Conservation (phyloP, 2,797 vertebrate species). For the Dryobates pubescens region DNA sequence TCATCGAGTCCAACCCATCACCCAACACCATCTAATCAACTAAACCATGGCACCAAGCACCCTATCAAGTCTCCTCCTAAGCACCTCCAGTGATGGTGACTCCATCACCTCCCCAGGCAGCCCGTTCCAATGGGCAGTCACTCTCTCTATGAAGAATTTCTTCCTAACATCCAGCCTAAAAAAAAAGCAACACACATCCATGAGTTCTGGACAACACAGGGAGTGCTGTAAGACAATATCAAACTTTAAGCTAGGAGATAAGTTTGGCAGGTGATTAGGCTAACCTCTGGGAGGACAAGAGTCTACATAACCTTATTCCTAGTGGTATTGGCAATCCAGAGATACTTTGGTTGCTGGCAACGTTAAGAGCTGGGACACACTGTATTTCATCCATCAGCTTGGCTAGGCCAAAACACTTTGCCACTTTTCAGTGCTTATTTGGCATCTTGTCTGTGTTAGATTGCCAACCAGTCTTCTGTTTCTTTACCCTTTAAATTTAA, state of each 20-base stretch:
- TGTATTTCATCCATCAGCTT: background rate
- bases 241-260: background rate
- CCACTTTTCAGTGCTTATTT: background rate
- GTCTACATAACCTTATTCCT: background rate
- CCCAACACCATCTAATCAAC: no score
- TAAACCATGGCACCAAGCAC: no score
- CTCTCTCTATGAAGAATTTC: no score
- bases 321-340: background rate
- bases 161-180: no score
- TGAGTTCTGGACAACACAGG: background rate
- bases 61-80: no score
- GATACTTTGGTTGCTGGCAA: background rate
- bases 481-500: background rate
- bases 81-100: no score
- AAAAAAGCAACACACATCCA: no score
- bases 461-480: background rate
- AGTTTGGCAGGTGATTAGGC: background rate
- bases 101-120: no score
- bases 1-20: no score
- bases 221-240: background rate
- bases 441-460: background rate
- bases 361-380: background rate
- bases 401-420: background rate
- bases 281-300: background rate
- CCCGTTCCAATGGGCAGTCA: no score